Conservation (phyloP, 2,888 invertebrate genomes). For the Drosophila monieri region DNA sequence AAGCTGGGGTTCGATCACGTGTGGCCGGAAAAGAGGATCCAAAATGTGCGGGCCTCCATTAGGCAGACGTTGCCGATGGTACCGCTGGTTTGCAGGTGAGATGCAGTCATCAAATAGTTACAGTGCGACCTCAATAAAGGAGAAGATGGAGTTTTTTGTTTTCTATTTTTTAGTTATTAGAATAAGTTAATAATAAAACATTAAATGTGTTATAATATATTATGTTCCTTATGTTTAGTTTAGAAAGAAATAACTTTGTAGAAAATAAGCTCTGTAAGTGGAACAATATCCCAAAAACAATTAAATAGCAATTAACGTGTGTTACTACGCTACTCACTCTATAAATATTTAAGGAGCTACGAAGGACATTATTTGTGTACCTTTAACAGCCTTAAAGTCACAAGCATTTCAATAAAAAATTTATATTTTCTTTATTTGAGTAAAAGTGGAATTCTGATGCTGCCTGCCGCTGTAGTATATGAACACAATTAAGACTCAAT, state of each 20-base stretch:
- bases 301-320: not conserved
- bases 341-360: not conserved
- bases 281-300: not conserved
- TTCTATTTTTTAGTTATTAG: too few species aligned
- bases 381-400: too few species aligned
- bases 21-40: constrained; percentile 90
- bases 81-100: constrained; percentile 89
- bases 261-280: too few species aligned
- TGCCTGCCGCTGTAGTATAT: constrained; percentile 30
- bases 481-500: constrained; percentile 58
- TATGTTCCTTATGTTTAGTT: too few species aligned
- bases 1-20: constrained; percentile 90
- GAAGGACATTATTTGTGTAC: too few species aligned
- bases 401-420: too few species aligned
- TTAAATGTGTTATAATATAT: not conserved
- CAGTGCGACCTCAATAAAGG: not conserved
- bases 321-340: not conserved
- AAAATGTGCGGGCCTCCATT: constrained; percentile 87
- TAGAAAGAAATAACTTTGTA: too few species aligned
- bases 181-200: not conserved
- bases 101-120: not conserved
- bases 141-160: too few species aligned
- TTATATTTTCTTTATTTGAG: too few species aligned
- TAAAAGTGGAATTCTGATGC: not conserved
- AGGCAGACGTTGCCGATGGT: constrained; percentile 89